A percentile compares a stretch with the other conserved stretches of the same genome.
Conservation (phyloP, 2,113 vertebrate species). For the Ivindomyrus marchei region DNA sequence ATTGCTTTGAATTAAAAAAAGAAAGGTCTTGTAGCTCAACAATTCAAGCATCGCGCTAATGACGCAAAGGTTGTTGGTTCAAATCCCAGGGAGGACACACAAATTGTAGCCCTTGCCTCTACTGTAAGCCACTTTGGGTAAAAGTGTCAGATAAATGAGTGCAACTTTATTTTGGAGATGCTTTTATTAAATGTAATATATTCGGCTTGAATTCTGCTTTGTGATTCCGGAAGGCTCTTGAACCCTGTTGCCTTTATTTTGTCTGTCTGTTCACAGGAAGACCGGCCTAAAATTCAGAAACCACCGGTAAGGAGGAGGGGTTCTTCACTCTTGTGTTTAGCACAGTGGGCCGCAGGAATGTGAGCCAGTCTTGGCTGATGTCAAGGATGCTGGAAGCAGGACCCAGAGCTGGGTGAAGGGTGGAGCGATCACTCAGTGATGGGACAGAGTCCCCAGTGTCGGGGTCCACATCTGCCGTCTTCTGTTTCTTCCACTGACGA, state of each 20-base stretch:
- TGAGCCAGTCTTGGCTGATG: background rate
- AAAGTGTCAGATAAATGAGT: background rate
- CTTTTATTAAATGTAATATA: background rate
- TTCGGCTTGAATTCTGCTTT: background rate
- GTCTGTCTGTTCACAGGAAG: conserved; percentile 65
- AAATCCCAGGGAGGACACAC: background rate
- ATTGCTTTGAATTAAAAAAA: background rate
- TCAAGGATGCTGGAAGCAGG: background rate
- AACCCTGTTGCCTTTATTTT: background rate
- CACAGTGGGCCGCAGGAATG: no score
- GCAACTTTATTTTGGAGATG: background rate
- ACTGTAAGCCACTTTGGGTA: background rate
- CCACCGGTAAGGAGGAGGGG: conserved; percentile 65
- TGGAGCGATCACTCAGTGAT: background rate
- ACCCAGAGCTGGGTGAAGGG: background rate
- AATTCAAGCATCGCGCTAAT: background rate
- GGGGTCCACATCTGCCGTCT: background rate
- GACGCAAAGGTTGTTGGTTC: background rate
- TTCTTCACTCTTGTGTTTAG: background rate
- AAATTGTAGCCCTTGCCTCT: background rate
- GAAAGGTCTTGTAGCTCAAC: background rate
- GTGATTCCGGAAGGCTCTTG: background rate
- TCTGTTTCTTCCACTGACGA: background rate
- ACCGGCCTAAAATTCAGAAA: conserved; percentile 67
- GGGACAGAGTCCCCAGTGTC: background rate